phyloP scores from a whole-genome alignment of 2,888 invertebrate species.

The Griposia aprilina region DNA sequence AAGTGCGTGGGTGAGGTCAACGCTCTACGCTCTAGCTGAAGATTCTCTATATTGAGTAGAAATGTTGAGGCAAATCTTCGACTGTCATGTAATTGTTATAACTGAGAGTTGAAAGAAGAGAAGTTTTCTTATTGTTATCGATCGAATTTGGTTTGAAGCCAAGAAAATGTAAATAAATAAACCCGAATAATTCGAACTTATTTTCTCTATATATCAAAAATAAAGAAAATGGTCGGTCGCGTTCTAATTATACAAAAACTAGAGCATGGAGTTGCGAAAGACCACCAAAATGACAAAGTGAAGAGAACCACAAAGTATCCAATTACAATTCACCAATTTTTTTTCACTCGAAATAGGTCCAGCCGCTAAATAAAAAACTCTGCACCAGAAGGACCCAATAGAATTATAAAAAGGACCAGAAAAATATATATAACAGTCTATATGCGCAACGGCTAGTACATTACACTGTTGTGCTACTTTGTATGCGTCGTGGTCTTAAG shows the following conservation, averaged over 20 bases:
- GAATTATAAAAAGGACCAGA: slow-evolving; percentile 9
- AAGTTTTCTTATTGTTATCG: slow-evolving; percentile 20
- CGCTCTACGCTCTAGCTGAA: slow-evolving; percentile 33
- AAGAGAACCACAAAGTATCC: background rate
- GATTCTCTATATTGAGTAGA: slow-evolving; percentile 51
- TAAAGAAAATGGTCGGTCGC: background rate
- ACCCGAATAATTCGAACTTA: background rate
- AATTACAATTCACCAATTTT: slow-evolving; percentile 5
- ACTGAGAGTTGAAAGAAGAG: background rate
- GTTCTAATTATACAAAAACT: background rate
- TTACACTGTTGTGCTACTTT: slow-evolving; percentile 43
- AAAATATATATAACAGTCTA: slow-evolving; percentile 3
- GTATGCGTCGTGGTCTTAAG: slow-evolving; percentile 51
- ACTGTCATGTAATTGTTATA: slow-evolving; percentile 27
- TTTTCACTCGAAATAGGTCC: background rate
- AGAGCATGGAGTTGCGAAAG: background rate
- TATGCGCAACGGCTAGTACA: slow-evolving; percentile 23
- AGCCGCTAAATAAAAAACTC: background rate
- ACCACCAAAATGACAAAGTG: background rate
- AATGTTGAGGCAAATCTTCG: slow-evolving; percentile 16
- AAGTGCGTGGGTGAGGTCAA: slow-evolving; percentile 48
- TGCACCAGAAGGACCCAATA: background rate
- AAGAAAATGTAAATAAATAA: background rate
- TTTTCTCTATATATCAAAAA: background rate
- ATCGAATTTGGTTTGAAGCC: slow-evolving; percentile 27